Percentiles rank a stretch among this genome's conserved stretches.
Conservation (phyloP, 2,113 vertebrate genomes). For the Anser cygnoides region DNA sequence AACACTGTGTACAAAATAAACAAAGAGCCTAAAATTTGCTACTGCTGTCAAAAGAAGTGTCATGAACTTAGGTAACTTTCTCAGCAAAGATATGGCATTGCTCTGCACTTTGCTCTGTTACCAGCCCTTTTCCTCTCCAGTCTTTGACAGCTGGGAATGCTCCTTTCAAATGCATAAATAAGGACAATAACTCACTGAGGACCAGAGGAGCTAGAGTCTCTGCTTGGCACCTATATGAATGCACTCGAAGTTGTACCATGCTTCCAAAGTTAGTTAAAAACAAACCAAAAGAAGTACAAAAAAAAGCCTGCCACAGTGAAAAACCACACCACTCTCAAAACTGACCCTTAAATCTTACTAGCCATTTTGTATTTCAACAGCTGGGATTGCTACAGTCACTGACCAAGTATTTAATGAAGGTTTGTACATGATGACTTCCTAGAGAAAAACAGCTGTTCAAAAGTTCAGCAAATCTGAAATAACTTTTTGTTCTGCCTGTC, state of each 20-base stretch:
- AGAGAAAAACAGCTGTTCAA: not conserved
- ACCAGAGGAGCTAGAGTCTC: not conserved
- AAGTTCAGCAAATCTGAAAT: not conserved
- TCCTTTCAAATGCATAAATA: not conserved
- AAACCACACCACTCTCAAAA: not conserved
- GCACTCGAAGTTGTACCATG: not conserved
- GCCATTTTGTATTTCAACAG: not conserved
- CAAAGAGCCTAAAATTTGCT: not conserved
- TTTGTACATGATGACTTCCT: not conserved
- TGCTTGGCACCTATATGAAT: not conserved
- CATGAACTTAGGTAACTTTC: not conserved
- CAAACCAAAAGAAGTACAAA: not conserved
- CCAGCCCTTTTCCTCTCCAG: not conserved
- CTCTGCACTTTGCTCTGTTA: not conserved
- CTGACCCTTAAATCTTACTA: not conserved
- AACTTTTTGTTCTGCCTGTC: not conserved
- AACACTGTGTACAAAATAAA: not conserved
- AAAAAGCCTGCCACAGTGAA: not conserved
- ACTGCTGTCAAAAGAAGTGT: not conserved
- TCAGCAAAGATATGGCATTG: not conserved
- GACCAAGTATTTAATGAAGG: not conserved
- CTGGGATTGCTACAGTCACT: not conserved
- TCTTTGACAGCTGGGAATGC: not conserved
- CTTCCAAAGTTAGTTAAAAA: not conserved
- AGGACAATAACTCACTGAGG: not conserved